These are phyloP conservation scores for Centropyge bicolor DNA, from an alignment of 2,797 vertebrate genomes.

Conservation along the genomic window DNA sequence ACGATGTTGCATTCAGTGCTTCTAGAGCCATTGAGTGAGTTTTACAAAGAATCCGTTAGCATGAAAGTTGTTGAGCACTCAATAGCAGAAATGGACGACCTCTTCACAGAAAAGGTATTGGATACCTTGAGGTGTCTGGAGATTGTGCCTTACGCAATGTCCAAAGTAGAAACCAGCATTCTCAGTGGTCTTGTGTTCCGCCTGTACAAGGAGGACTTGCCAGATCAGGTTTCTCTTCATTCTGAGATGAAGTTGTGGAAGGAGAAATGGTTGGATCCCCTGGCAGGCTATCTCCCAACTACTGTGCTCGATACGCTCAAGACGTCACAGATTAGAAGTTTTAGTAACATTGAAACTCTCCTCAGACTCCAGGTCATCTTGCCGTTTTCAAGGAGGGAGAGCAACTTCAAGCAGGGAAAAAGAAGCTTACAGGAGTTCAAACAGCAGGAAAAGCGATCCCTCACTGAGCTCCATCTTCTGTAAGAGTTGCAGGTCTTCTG, in stretches of 20 bases:
- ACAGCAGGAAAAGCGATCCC: slow-evolving; percentile 74
- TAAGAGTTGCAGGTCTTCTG: slow-evolving; percentile 74
- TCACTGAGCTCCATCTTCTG: slow-evolving; percentile 83
- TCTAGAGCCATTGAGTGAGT: slow-evolving; percentile 81
- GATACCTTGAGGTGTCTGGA: slow-evolving; percentile 86
- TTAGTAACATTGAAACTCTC: slow-evolving; percentile 86
- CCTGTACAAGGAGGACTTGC: slow-evolving; percentile 85
- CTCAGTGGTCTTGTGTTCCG: slow-evolving; percentile 79
- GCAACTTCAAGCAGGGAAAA: slow-evolving; percentile 84
- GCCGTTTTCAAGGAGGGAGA: slow-evolving; percentile 85
- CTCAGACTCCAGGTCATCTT: slow-evolving; percentile 86
- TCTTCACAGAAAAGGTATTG: slow-evolving; percentile 83
- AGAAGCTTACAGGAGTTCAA: slow-evolving; percentile 82
- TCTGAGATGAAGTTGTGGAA: slow-evolving; percentile 85
- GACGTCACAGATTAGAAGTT: slow-evolving; percentile 83
- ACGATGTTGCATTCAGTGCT: slow-evolving; percentile 80
- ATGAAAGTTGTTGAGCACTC: slow-evolving; percentile 80
- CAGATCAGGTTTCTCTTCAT: slow-evolving; percentile 81
- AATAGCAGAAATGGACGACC: slow-evolving; percentile 79
- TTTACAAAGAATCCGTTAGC: slow-evolving; percentile 84
- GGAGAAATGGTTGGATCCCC: slow-evolving; percentile 84
- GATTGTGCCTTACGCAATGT: slow-evolving; percentile 90
- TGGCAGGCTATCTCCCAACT: slow-evolving; percentile 82
- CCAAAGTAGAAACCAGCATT: slow-evolving; percentile 84
- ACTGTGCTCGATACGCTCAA: slow-evolving; percentile 86